Evolutionary conservation across 2,113 vertebrate species (phyloP).

Genomic region (Ondatra zibethicus): DNA sequence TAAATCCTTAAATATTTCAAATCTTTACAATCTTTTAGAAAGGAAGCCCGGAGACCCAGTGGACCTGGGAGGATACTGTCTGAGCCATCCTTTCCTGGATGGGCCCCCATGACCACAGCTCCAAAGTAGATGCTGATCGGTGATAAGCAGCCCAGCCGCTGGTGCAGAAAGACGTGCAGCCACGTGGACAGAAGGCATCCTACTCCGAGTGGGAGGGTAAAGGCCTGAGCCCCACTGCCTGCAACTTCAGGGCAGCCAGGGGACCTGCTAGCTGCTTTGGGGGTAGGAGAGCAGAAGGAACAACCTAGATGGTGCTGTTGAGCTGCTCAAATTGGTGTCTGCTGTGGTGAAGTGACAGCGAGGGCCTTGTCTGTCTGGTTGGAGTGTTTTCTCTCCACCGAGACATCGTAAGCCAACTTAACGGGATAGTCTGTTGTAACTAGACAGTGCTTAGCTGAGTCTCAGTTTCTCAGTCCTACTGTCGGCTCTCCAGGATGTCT

Average conservation of each 20-base stretch:
- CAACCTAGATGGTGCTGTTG: not conserved
- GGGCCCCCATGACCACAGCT: not conserved
- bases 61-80: too few species aligned
- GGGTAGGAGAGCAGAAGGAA: not conserved
- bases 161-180: not conserved
- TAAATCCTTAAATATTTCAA: too few species aligned
- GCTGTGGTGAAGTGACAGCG: constrained; percentile 24
- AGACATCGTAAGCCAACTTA: not conserved
- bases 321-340: not conserved
- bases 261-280: not conserved
- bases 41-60: not conserved
- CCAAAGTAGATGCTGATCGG: not conserved
- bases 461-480: not conserved
- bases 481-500: not conserved
- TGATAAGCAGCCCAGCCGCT: not conserved
- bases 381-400: not conserved
- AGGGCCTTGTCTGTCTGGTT: not conserved
- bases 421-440: not conserved
- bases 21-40: not conserved
- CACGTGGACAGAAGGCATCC: not conserved
- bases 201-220: not conserved
- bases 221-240: not conserved
- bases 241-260: not conserved
- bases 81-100: not conserved
- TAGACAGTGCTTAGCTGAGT: not conserved